Evolutionary conservation across 2,888 invertebrate genomes (phyloP), one percentile per base, ranked within the genome.

Genomic region (Leucania comma): DNA sequence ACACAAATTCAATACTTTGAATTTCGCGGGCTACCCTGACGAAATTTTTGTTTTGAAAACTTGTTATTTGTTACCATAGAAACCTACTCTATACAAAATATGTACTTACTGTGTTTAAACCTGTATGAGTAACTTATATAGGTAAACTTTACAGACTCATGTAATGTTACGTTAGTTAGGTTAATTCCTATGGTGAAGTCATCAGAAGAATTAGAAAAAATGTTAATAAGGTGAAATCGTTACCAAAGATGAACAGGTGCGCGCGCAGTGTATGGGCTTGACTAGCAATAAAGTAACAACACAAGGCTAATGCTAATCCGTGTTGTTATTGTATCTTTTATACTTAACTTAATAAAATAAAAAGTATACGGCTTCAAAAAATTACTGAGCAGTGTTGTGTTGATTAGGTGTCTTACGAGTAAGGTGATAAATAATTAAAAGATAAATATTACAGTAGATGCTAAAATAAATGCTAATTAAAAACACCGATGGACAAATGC

Each of bases 401-500:
- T 32, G 3, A 59, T 32, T 38, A 68, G 9, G 17, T 42, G 59
- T 51, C 53, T 29, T 22, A 59, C 26, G 20, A 67, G 35, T 35
- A 53, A 48, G 35, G 58, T 67, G 24, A 74, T 59, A 60, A 38
- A 51, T 56, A 46, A 38, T 38, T 26, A 58, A 35, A 56, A 68
- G 48, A 46, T 38, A 50, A 48, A 48, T 48, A 58, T 22, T 46
- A n/a, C 50, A 53, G 26, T 48, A 71, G 24, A 38, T 22, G 48
- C 71, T 42, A 10, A 42, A 38, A 58, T 48, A 29, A 58, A 75
- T 48, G 24, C 54, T 46, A 50, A 46, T n/a, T 59, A 53, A 42
- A 48, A 22, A 54, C 69, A 80, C 90, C 90, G 90, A 96, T 96
- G 96, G 90, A 89, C 81, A 92, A 92, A 91, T 94, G 91, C 86